Conservation (phyloP, 2,113 vertebrate species). For the Thoracochromis brauschi region DNA sequence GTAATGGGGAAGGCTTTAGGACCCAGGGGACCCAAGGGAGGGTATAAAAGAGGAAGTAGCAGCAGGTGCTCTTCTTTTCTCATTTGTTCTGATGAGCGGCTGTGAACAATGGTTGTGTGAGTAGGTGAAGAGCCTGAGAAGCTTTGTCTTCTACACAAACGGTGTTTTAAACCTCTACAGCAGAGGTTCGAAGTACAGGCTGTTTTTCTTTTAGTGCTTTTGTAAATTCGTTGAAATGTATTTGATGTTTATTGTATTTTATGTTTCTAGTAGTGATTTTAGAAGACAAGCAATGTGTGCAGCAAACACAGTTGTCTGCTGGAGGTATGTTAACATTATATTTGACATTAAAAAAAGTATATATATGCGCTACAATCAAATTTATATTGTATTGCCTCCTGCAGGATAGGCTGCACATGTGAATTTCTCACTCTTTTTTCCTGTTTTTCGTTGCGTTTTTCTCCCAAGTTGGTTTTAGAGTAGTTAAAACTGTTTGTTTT, state of each 20-base stretch:
- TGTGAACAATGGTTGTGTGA: neutral
- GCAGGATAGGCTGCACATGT: neutral
- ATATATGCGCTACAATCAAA: neutral
- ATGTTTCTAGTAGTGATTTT: neutral
- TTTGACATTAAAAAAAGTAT: neutral
- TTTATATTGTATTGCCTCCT: neutral
- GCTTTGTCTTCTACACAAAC: neutral
- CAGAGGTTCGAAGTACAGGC: neutral
- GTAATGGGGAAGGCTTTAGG: fast-evolving
- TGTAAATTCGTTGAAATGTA: neutral
- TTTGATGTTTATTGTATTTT: neutral
- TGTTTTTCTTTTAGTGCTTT: neutral
- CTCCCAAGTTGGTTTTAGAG: neutral
- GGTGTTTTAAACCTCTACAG: neutral
- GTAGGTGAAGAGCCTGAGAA: neutral
- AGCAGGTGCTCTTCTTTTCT: neutral
- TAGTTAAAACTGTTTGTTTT: neutral
- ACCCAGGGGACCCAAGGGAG: neutral
- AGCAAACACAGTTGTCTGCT: neutral
- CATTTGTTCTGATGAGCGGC: fast-evolving
- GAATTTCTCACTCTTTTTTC: neutral
- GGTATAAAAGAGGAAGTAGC: neutral
- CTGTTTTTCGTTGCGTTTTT: neutral
- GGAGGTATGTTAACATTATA: neutral
- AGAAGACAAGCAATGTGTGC: neutral